Conservation (phyloP, 1,140 invertebrate genomes). For the Onthophagus taurus region DNA sequence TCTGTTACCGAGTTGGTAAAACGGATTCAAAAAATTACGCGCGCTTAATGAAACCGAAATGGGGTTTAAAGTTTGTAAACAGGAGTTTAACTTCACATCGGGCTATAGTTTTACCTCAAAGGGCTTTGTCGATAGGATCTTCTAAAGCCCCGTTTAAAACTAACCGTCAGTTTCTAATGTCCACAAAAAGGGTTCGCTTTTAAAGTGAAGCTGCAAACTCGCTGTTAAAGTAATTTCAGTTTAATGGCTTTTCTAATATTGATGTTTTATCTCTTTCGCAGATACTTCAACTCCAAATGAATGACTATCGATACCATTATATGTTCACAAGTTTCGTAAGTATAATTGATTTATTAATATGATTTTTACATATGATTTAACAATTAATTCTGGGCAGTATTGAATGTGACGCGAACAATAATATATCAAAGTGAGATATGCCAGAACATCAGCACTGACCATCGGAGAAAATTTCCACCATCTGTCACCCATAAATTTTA, state of each 20-base stretch:
- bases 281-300: constrained; percentile 89
- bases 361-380: background rate
- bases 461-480: too few species aligned
- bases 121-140: background rate
- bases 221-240: too few species aligned
- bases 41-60: too few species aligned
- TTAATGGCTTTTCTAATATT: constrained; percentile 1
- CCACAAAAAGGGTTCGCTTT: background rate
- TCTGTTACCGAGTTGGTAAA: too few species aligned
- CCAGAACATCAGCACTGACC: too few species aligned
- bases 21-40: too few species aligned
- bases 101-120: background rate
- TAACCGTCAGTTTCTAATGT: background rate
- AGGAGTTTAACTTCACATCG: too few species aligned
- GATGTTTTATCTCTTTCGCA: constrained; percentile 44
- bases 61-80: too few species aligned
- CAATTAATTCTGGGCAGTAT: too few species aligned
- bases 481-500: too few species aligned
- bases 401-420: too few species aligned
- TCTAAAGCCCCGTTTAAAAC: background rate
- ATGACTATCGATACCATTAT: constrained; percentile 87
- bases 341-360: constrained; percentile 32
- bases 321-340: constrained; percentile 90
- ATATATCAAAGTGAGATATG: too few species aligned
- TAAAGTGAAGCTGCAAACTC: background rate